Evolutionary conservation across 2,797 vertebrate species (phyloP), one percentile per base, ranked within the genome.

Genomic region (Macrochelys suwanniensis): DNA sequence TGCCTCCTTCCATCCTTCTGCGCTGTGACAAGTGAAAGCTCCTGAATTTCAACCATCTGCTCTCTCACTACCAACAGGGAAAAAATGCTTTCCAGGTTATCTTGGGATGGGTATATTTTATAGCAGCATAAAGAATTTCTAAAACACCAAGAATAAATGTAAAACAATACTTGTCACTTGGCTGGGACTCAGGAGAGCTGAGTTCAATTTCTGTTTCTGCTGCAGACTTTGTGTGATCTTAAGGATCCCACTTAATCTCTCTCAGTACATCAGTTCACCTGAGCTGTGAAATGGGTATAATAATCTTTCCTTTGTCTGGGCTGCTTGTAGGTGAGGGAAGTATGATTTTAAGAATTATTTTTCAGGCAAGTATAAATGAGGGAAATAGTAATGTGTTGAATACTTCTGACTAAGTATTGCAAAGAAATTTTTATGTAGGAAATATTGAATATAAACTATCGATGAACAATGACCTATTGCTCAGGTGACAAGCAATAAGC

Each of bases 11-110:
- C 92, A 96, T 37, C 3, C 0, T 93, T 47, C 82, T 95, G 61
- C 94, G 53, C 84, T 95, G 49, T 59, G 84, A 89, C 83, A 96
- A 80, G 53, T 33, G 42, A 33, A 74, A 84, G 81, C 59, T 88
- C 85, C 92, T 96, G 87, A 89, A 94, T 97, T 96, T 90, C 71
- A 96, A 1, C 93, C 88, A 90, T 93, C 95, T 97, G 88, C 89
- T 96, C 74, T 96, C 92, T 82, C 87, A 65, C 95, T 94, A 47
- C 76, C 87, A 88, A 88, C 56, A 80, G 87, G 90, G 11, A 50
- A 37, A 89, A 54, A 68, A 96, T 82, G 91, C 0, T 86, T 89
- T 96, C 88, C 50, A 94, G 33, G 50, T 47, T 84, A 84, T 93
- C 85, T 96, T 95, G 76, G 93, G 79, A 61, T 94, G 53, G 88